A percentile compares a stretch with the other conserved stretches of the same genome.
Conservation (phyloP, 2,113 vertebrate species). For the Tragelaphus scriptus region DNA sequence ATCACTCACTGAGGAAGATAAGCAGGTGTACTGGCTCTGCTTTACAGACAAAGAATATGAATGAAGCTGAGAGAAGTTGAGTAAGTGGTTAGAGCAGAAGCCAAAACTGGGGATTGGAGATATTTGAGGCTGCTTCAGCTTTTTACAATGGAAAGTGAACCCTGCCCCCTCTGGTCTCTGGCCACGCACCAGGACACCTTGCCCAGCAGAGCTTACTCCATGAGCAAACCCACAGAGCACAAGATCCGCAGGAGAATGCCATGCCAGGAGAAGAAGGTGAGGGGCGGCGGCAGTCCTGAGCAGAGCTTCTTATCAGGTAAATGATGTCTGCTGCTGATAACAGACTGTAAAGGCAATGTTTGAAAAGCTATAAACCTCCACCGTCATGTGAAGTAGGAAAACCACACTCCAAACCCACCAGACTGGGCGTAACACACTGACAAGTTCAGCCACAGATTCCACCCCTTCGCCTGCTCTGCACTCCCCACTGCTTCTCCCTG, state of each 20-base stretch:
- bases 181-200: fast-evolving
- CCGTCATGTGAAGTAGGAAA: not conserved
- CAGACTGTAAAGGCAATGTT: not conserved
- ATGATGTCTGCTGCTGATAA: not conserved
- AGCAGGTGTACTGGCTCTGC: not conserved
- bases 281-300: fast-evolving
- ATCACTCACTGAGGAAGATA: not conserved
- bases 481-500: not conserved
- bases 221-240: not conserved
- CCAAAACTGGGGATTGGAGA: not conserved
- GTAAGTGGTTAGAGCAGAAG: not conserved
- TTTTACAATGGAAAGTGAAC: not conserved
- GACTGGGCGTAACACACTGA: fast-evolving
- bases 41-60: not conserved
- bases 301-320: not conserved
- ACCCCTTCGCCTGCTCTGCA: fast-evolving
- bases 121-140: not conserved
- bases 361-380: not conserved
- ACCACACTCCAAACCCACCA: not conserved
- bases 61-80: not conserved
- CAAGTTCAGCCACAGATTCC: not conserved
- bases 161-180: fast-evolving
- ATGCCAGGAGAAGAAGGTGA: not conserved
- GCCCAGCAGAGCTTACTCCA: no score
- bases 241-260: not conserved